A percentile compares a stretch with the other conserved stretches of the same genome.
These are phyloP conservation scores for Ormyrus thymus DNA, from an alignment of 2,888 invertebrate species.

Conservation along the genomic window DNA sequence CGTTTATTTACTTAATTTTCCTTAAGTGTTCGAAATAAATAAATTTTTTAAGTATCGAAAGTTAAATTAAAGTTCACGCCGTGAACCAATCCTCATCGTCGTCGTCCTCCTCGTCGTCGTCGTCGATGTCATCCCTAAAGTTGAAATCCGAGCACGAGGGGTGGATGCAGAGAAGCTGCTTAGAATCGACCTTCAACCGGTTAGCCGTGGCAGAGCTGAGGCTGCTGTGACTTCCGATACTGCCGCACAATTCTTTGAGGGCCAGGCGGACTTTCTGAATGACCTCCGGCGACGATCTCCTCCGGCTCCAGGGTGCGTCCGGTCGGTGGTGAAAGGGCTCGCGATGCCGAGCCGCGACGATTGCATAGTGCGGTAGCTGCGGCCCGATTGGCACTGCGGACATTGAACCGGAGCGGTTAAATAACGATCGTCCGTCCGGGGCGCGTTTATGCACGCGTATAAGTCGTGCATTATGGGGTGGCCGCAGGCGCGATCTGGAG, in stretches of 20 bases:
- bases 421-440: constrained; percentile 5
- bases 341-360: neutral
- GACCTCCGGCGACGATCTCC: constrained; percentile 66
- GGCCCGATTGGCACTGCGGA: constrained; percentile 40
- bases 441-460: neutral
- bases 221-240: neutral
- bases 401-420: constrained; percentile 2
- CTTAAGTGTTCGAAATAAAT: too few species aligned
- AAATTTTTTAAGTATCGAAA: neutral
- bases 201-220: neutral
- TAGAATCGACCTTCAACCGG: too few species aligned
- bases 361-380: constrained; percentile 27
- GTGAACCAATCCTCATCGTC: constrained; percentile 19
- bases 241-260: constrained; percentile 64
- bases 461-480: neutral
- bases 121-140: neutral
- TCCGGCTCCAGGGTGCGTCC: constrained; percentile 63
- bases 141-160: neutral
- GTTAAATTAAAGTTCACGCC: neutral
- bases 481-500: constrained; percentile 17
- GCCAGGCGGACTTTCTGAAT: constrained; percentile 64
- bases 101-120: neutral
- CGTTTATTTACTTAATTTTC: too few species aligned
- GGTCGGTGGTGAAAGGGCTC: constrained; percentile 65
- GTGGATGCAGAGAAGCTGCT: constrained; percentile 2